Conservation (phyloP, 2,888 invertebrate species). For the Polydrusus tereticollis region DNA sequence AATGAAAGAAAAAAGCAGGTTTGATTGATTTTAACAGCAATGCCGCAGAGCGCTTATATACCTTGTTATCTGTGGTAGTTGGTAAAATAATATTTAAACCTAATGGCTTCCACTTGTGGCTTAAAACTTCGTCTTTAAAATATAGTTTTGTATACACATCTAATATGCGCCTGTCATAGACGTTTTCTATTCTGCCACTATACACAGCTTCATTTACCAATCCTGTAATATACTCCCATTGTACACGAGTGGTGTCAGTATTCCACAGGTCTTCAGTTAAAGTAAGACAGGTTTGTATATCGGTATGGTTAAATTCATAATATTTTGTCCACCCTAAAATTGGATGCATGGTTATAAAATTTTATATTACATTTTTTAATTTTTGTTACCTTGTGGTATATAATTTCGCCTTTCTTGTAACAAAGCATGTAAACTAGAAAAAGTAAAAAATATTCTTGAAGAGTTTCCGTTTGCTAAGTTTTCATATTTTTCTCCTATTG, state of each 20-base stretch:
- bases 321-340: constrained; percentile 84
- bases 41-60: too few species aligned
- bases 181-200: constrained; percentile 87
- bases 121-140: constrained; percentile 72
- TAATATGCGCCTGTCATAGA: constrained; percentile 78
- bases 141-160: constrained; percentile 76
- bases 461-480: constrained; percentile 60
- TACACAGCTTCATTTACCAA: constrained; percentile 85
- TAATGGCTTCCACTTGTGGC: constrained; percentile 73
- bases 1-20: too few species aligned
- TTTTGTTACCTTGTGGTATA: constrained; percentile 80
- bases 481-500: constrained; percentile 72
- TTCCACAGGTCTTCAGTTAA: constrained; percentile 68
- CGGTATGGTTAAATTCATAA: constrained; percentile 90
- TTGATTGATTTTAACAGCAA: too few species aligned
- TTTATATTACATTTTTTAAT: not conserved
- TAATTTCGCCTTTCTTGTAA: constrained; percentile 92
- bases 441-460: constrained; percentile 75
- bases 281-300: constrained; percentile 81
- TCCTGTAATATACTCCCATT: constrained; percentile 84
- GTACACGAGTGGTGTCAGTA: constrained; percentile 64
- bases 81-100: constrained; percentile 69
- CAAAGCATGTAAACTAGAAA: constrained; percentile 91
- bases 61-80: constrained; percentile 69
- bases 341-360: not conserved